These are phyloP conservation scores for Gadopsis marmoratus DNA, from an alignment of 2,797 vertebrate species.

Conservation along the genomic window DNA sequence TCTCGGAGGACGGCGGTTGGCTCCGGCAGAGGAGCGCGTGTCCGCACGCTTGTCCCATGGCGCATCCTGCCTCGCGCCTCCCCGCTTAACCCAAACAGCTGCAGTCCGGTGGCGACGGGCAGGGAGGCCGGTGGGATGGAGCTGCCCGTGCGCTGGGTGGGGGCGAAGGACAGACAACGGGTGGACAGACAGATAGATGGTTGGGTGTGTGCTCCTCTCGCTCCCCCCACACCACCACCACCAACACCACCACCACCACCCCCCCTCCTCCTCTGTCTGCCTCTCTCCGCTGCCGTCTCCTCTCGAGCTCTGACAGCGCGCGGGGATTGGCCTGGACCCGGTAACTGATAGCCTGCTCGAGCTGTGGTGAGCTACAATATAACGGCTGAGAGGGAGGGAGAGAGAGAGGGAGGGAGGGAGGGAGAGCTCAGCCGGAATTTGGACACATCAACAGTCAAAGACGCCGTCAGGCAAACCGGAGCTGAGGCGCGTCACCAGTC, in stretches of 20 bases:
- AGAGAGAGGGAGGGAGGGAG: constrained; percentile 2
- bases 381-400: constrained; percentile 39
- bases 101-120: constrained; percentile 57
- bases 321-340: constrained; percentile 76
- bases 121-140: constrained; percentile 4
- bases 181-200: constrained; percentile 2
- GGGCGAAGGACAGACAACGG: constrained; percentile 36
- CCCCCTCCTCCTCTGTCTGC: constrained; percentile 28
- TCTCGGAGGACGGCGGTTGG: constrained; percentile 90
- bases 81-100: constrained; percentile 66
- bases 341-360: constrained; percentile 78
- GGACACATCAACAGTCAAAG: constrained; percentile 31
- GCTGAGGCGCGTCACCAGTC: constrained; percentile 9
- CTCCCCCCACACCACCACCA: too few relatives aligned
- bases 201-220: constrained; percentile 58
- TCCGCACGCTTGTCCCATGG: constrained; percentile 97
- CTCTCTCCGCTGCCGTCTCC: constrained; percentile 47
- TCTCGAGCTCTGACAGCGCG: constrained; percentile 65
- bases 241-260: too few relatives aligned
- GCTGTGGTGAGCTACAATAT: constrained; percentile 65
- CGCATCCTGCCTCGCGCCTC: constrained; percentile 89
- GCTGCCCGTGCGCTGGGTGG: background rate
- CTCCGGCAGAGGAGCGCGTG: constrained; percentile 98
- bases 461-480: constrained; percentile 27
- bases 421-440: constrained; percentile 16